phyloP scores from a whole-genome alignment of 2,797 vertebrate genomes.

The Enoplosus armatus region DNA sequence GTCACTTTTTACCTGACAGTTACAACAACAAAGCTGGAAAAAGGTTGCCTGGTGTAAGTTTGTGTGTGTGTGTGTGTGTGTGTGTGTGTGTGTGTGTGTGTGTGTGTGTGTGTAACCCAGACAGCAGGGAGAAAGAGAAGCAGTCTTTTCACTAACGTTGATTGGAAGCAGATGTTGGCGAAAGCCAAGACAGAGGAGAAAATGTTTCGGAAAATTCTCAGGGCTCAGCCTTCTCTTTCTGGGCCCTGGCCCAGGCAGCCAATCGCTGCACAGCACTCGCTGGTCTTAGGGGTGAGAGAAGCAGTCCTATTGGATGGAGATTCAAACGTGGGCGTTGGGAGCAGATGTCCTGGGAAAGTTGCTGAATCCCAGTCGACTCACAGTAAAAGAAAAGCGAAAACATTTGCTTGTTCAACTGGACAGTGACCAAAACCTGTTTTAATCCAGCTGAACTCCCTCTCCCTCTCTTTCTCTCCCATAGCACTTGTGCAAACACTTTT shows the following conservation, averaged over 20 bases:
- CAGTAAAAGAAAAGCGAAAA: conserved; percentile 86
- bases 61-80: conserved; percentile 41
- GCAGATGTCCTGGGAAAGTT: conserved; percentile 92
- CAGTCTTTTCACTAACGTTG: conserved; percentile 78
- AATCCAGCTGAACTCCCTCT: conserved; percentile 75
- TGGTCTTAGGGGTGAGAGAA: conserved; percentile 68
- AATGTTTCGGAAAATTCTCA: conserved; percentile 89
- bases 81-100: conserved; percentile 44
- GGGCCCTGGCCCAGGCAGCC: conserved; percentile 81
- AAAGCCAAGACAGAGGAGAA: conserved; percentile 81
- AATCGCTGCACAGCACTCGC: conserved; percentile 72
- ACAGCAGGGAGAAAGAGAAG: conserved; percentile 76
- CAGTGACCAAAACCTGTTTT: conserved; percentile 83
- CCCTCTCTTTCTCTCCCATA: conserved; percentile 32
- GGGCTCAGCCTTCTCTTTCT: conserved; percentile 85
- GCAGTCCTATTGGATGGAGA: conserved; percentile 76
- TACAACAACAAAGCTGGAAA: conserved; percentile 43
- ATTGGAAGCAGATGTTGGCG: conserved; percentile 91
- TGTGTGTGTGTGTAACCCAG: conserved; percentile 63
- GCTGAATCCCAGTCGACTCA: conserved; percentile 85
- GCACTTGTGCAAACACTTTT: conserved; percentile 64
- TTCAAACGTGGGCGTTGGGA: conserved; percentile 84
- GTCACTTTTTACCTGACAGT: conserved; percentile 16
- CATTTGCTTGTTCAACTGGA: conserved; percentile 86
- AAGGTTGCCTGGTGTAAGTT: conserved; percentile 15